Evolutionary conservation across 1,140 invertebrate species (phyloP), one percentile per base, ranked within the genome.

Genomic region (Caerostris extrusa): DNA sequence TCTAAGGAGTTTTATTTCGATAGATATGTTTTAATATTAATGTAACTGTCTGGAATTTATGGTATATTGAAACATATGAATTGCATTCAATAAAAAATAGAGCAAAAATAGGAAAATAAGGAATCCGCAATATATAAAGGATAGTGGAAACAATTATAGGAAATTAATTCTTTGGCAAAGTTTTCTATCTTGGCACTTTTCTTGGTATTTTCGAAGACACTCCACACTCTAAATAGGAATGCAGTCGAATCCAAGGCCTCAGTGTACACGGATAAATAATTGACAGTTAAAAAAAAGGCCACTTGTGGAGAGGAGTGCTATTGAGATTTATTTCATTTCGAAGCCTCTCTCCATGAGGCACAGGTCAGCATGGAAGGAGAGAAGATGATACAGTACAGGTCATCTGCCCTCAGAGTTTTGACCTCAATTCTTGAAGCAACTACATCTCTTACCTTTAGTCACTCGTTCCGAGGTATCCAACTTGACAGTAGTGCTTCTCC

Each of bases 311-410:
- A 87, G 34, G 57, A 89, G 61, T 69, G 12, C 64, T 71, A 53
- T 64, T 58, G 34, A 87, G 87, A 89, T 89, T 89, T 89, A 89
- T 89, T 89, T 89, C 64, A 89, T 69, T 89, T 89, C 64, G 50
- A 55, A 89, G 64, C 87, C 12, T 17, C 85, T 50, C 58, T 64
- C 53, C 58, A 64, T 71, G 50, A 77, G 19, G 56, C 58, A 81
- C 77, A 58, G 90, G 90, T 91, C 90, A 91, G 71, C 89, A 90
- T 53, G n/a, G 89, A 77, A 60, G 83, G 83, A 71, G 82, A 93
- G 91, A 85, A 85, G 90, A 93, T 93, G 91, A 85, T 93, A 93
- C 91, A 58, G 91, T 82, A 93, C 81, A 93, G 83, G 90, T 92
- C 90, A 92, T 93, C 17, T 93, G 91, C 91, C 91, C 83, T 86